Evolutionary conservation across 2,797 vertebrate species (phyloP), one percentile per base, ranked within the genome.

Genomic region (Arrhamphus sclerolepis): DNA sequence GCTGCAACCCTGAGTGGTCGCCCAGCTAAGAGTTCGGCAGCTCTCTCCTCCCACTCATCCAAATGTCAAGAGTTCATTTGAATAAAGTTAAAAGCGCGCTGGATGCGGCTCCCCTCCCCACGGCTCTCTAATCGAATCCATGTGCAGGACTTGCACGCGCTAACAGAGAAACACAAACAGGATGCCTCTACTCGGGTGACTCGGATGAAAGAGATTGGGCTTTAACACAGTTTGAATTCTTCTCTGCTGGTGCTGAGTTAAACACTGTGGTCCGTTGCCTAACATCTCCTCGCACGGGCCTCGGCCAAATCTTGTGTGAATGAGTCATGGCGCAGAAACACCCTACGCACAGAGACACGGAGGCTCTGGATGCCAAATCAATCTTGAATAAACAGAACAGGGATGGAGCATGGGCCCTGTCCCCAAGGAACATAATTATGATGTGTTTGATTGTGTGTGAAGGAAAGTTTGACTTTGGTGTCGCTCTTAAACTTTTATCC

Each of bases 131-230:
- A 85, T 87, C 60, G 64, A 63, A 82, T 46, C 81, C 79, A 77
- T 62, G 76, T 77, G 58, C n/a, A 13, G 66, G 67, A 65, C 77
- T 77, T 8, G 40, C 81, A 73, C 52, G 26, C 70, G 67, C 79
- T 56, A 63, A 0, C 66, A 47, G 61, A 77, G 84, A 81, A 88
- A 87, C 66, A 83, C 87, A 89, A 90, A 91, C 89, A 90, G 87
- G 88, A 90, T 75, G 82, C 82, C 62, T 69, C 77, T 52, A 75
- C 84, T 86, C 72, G 38, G 67, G 72, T 80, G 82, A 86, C 85
- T 68, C 0, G 68, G 76, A 88, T 85, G 75, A 89, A 81, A 83
- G 70, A 47, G 47, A 61, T 61, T 66, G 68, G 58, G 78, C 81
- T 82, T 76, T 68, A 72, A 71, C 74, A 52, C 75, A 81, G 83